These are phyloP conservation scores for Andrena marginata DNA, from an alignment of 2,888 invertebrate genomes.

Conservation along the genomic window DNA sequence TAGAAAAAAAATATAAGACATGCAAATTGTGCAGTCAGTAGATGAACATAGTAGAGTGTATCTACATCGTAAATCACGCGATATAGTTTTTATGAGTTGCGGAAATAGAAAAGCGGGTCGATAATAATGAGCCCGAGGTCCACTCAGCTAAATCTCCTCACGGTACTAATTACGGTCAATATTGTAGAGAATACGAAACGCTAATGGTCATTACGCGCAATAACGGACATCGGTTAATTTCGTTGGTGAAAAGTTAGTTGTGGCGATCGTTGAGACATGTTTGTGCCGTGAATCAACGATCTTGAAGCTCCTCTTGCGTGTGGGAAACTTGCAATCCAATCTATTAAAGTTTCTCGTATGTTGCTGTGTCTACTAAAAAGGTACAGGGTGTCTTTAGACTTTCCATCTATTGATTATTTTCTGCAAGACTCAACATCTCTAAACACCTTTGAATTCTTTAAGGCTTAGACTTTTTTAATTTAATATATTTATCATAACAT, in stretches of 20 bases:
- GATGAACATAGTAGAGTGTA: constrained; percentile 8
- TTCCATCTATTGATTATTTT: too few relatives aligned
- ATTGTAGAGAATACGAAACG: constrained; percentile 52
- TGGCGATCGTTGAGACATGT: constrained; percentile 3
- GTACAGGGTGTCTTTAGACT: background rate
- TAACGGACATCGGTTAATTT: constrained; percentile 51
- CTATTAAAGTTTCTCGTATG: background rate
- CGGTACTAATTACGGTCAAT: constrained; percentile 63
- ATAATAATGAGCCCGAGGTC: constrained; percentile 67
- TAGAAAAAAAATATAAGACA: too few relatives aligned
- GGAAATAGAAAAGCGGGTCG: constrained; percentile 53
- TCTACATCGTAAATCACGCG: background rate
- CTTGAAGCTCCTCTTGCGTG: background rate
- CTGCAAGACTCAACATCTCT: too few relatives aligned
- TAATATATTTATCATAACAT: too few relatives aligned
- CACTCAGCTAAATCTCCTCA: constrained; percentile 61
- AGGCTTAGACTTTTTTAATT: too few relatives aligned
- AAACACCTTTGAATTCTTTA: too few relatives aligned
- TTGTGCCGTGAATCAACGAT: background rate
- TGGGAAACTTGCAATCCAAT: background rate
- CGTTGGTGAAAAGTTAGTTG: constrained; percentile 27
- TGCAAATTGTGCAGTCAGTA: background rate
- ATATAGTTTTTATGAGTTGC: constrained; percentile 20
- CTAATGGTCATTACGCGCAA: constrained; percentile 35
- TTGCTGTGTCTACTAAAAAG: background rate